These are phyloP conservation scores for Podargus strigoides DNA, from an alignment of 2,797 vertebrate species.

Conservation along the genomic window DNA sequence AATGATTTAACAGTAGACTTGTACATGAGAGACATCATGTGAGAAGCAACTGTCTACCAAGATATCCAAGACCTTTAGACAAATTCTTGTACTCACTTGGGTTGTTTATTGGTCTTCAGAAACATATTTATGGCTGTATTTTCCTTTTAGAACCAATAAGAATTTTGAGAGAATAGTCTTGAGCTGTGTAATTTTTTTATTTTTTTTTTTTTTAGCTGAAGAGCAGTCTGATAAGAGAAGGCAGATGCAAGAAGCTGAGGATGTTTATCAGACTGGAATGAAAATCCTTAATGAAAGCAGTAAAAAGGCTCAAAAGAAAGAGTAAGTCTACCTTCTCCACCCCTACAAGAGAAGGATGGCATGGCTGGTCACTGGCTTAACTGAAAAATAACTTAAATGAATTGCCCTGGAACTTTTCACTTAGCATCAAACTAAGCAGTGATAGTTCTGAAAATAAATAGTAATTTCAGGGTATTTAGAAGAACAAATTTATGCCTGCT, in stretches of 20 bases:
- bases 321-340: slow-evolving; percentile 72
- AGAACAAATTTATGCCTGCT: neutral
- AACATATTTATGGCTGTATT: neutral
- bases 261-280: slow-evolving; percentile 87
- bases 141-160: neutral
- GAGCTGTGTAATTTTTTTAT: neutral
- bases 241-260: slow-evolving; percentile 87
- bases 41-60: neutral
- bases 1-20: neutral
- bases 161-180: neutral
- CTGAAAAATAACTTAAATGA: neutral
- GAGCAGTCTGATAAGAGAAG: slow-evolving; percentile 87
- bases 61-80: neutral
- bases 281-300: slow-evolving; percentile 88
- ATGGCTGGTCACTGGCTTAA: neutral
- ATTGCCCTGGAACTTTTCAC: neutral
- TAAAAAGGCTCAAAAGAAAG: slow-evolving; percentile 88
- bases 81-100: neutral
- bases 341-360: neutral
- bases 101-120: neutral
- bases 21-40: neutral
- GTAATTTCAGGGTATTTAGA: neutral
- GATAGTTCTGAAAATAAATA: neutral
- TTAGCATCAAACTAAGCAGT: neutral
- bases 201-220: slow-evolving; percentile 78